Evolutionary conservation across 2,888 invertebrate species (phyloP), one percentile per base, ranked within the genome.

Genomic region (Cheilosia scutellata): DNA sequence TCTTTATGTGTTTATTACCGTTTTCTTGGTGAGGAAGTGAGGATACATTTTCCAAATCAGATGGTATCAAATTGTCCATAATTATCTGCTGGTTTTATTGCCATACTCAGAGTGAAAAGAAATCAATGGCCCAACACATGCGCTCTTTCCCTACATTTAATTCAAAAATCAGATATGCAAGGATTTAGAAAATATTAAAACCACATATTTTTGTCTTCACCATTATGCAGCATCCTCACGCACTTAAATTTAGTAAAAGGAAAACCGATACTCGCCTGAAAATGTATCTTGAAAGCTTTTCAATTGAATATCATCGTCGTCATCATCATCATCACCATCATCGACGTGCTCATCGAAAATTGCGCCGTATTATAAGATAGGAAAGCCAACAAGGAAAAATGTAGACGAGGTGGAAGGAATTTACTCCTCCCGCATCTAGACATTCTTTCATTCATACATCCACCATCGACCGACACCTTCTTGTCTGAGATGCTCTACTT

Each of bases 261-360:
- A 3, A 44, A 40, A 37, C n/a, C 53, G 13, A 27, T 27, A 62
- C 65, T 37, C 25, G 13, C 42, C 29, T 25, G 65, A 47, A 71
- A 63, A 79, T 79, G 44, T 74, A 66, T 70, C 75, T 74, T 70
- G 75, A 84, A 75, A 79, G 79, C 79, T 75, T 75, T 84, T 78
- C 83, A 79, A 79, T 84, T 84, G 78, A 79, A 75, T 79, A 60
- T 49, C 77, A 79, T 68, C 79, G 63, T 9, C 20, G 71, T 75
- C 78, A 53, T 44, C 82, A 75, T 68, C 75, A 70, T 75, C 74
- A 68, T 57, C 37, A 31, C 66, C 72, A 33, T 71, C 68, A 68
- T 66, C 29, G 57, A 78, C 62, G 68, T 70, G 78, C 53, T 79
- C 74, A 58, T 74, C 37, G 62, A 49, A 77, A 78, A 72, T 68